Percentiles rank a stretch among this genome's conserved stretches.
Evolutionary conservation across 2,113 vertebrate species (phyloP).

Genomic region (Myotis brandtii): DNA sequence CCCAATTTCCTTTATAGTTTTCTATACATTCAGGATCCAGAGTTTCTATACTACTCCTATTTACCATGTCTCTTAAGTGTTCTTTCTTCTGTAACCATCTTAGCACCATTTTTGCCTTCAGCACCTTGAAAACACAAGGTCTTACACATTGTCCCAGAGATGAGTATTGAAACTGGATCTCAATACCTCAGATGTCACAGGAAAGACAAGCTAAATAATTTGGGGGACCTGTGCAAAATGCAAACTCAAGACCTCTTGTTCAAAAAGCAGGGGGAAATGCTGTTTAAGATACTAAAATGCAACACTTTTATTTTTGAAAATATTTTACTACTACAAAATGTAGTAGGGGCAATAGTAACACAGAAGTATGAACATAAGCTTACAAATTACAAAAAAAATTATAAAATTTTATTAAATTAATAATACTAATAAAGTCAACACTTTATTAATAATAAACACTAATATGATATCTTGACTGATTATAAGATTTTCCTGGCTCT

Average conservation of each 20-base stretch:
- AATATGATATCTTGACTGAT: not conserved
- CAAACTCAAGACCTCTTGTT: not conserved
- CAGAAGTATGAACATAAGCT: not conserved
- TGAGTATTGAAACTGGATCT: not conserved
- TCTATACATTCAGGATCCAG: not conserved
- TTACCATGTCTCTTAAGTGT: not conserved
- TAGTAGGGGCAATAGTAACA: not conserved
- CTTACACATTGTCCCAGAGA: not conserved
- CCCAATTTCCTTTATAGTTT: not conserved
- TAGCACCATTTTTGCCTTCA: not conserved
- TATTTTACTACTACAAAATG: not conserved
- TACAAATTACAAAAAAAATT: constrained; percentile 18
- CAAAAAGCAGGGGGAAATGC: not conserved
- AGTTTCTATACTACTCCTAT: not conserved
- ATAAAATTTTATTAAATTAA: not conserved
- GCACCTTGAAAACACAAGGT: not conserved
- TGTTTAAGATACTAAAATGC: not conserved
- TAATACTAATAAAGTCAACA: not conserved
- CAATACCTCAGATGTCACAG: not conserved
- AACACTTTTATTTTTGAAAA: not conserved
- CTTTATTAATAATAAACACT: not conserved
- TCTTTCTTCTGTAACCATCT: not conserved
- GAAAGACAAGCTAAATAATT: not conserved
- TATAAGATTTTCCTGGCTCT: not conserved
- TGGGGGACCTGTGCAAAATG: not conserved